These are phyloP conservation scores for Lethenteron camtschaticum DNA, from an alignment of 2,113 vertebrate species.

Conservation along the genomic window DNA sequence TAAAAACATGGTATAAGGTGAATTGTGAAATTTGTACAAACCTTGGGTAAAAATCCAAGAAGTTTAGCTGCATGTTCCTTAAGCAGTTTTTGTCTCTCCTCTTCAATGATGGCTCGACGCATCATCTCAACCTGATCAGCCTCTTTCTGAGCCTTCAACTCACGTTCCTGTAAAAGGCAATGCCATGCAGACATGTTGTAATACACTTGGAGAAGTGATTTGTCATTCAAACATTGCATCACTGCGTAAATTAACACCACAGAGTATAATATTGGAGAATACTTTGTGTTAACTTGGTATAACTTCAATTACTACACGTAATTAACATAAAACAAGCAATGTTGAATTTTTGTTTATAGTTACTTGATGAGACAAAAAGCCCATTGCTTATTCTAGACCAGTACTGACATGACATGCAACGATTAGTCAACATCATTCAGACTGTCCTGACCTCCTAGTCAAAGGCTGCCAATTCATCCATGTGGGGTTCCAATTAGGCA, in stretches of 20 bases:
- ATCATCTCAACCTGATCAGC: constrained; percentile 32
- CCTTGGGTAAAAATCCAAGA: constrained; percentile 65
- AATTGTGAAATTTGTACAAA: constrained; percentile 17
- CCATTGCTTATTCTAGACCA: background rate
- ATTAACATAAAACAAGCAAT: background rate
- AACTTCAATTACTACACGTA: background rate
- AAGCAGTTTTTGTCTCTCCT: constrained; percentile 62
- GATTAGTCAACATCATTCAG: background rate
- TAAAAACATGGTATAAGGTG: background rate
- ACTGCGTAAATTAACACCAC: background rate
- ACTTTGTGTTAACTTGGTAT: background rate
- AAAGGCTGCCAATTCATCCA: background rate
- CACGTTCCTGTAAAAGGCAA: constrained; percentile 28
- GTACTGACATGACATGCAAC: background rate
- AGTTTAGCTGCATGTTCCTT: constrained; percentile 50
- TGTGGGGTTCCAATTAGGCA: background rate
- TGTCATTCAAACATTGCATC: background rate
- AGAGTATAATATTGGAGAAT: background rate
- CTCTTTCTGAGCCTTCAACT: constrained; percentile 33
- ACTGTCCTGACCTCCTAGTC: background rate
- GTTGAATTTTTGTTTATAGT: background rate
- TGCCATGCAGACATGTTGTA: background rate
- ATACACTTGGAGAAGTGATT: background rate
- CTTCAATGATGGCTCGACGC: constrained; percentile 45
- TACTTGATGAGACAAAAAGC: background rate